Evolutionary conservation across 2,888 invertebrate species (phyloP), one percentile per base, ranked within the genome.

Genomic region (Rotaria sp.): DNA sequence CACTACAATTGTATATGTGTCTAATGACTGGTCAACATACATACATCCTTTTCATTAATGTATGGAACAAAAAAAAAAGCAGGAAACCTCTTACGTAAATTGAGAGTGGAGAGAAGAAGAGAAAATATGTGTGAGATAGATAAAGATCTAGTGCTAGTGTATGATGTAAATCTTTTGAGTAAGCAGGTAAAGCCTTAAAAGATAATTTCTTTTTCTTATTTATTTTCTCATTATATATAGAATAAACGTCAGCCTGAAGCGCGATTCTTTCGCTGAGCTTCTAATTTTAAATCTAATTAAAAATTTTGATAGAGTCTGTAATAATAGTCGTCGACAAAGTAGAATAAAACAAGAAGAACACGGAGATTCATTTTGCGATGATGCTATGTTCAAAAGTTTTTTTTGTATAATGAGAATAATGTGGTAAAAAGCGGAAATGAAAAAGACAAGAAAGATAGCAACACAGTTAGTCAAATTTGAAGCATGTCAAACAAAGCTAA

Each of bases 401-500:
- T 18, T 30, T 35, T 35, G 10, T 15, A 45, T 80, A 80, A 24
- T 45, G 45, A 45, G 38, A 80, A 80, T 13, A 45, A 18, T 8
- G 45, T 2, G 15, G 18, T 30, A 35, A 30, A 67, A 30, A 38
- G 21, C 67, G 80, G 80, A 80, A 80, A 45, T 80, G 80, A 80
- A 80, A 41, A 35, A 45, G 80, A 45, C 11, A n/a, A 26, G 45
- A 45, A 18, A 45, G 80, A 80, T 45, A 80, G 45, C 11, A 45
- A 15, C 67, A 21, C 67, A 30, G 35, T 21, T 67, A 80, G 15
- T 67, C 67, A 30, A 67, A 67, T 67, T 67, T 67, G 67, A 67
- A 67, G 11, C 67, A 30, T 18, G 67, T 67, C 67, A 67, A 80
- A 80, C 80, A 80, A 80, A 45, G 80, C 45, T 80, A 80, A 80